Evolutionary conservation across 2,797 vertebrate species (phyloP).

Genomic region (Oreochromis mossambicus): DNA sequence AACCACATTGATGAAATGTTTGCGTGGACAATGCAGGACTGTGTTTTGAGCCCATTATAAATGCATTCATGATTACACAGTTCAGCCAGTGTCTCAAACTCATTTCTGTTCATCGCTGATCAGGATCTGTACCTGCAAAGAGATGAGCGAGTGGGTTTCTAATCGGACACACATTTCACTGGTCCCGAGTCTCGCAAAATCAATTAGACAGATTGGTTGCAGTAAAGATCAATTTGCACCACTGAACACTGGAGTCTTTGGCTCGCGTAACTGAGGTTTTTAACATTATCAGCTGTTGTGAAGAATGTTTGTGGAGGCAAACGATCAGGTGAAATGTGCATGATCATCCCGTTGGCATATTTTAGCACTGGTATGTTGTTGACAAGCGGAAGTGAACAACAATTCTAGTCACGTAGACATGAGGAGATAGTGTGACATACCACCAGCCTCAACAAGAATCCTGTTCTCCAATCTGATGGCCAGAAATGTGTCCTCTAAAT

Average conservation of each 20-base stretch:
- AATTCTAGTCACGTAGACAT: constrained; percentile 45
- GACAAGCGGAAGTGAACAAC: constrained; percentile 66
- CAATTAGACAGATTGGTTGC: constrained; percentile 63
- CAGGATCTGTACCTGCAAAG: neutral
- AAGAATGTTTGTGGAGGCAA: constrained; percentile 33
- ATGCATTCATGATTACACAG: neutral
- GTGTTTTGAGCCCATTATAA: neutral
- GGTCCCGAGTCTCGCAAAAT: constrained; percentile 47
- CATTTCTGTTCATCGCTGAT: neutral
- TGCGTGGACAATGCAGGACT: neutral
- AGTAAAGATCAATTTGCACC: constrained; percentile 52
- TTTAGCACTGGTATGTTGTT: constrained; percentile 65
- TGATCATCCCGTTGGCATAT: constrained; percentile 65
- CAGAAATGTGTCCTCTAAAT: neutral
- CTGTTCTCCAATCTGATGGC: neutral
- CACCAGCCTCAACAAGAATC: neutral
- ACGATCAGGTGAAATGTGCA: constrained; percentile 64
- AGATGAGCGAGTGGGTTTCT: neutral
- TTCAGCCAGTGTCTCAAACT: neutral
- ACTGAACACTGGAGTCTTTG: constrained; percentile 51
- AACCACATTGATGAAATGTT: neutral
- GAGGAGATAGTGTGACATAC: constrained; percentile 41
- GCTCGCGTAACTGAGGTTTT: constrained; percentile 28
- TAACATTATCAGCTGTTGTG: constrained; percentile 29
- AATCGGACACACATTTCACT: constrained; percentile 47